phyloP scores from a whole-genome alignment of 2,888 invertebrate species.

The Podotricha telesiphe region DNA sequence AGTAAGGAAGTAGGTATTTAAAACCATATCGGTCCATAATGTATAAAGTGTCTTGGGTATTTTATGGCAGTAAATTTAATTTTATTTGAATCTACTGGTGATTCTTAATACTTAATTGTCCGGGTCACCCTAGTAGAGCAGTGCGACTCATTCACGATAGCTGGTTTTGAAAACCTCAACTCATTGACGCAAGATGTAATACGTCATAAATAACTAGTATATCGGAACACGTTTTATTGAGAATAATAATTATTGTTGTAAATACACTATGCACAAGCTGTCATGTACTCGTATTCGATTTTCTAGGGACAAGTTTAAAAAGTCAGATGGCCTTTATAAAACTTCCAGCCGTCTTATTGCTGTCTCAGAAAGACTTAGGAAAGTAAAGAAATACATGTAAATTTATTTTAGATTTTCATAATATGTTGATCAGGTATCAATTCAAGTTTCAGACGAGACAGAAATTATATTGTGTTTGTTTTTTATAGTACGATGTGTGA shows the following conservation, averaged over 20 bases:
- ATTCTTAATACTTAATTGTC: not conserved
- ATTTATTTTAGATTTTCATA: too few relatives aligned
- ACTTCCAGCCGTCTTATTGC: not conserved
- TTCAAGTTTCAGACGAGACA: too few relatives aligned
- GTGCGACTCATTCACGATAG: slow-evolving; percentile 14
- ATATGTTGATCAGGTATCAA: too few relatives aligned
- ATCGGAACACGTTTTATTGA: not conserved
- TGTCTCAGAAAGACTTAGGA: not conserved
- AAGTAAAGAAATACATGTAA: too few relatives aligned
- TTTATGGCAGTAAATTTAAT: not conserved
- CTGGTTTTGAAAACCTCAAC: slow-evolving; percentile 26
- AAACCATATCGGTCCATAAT: too few relatives aligned
- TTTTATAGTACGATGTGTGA: too few relatives aligned
- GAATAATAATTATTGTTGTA: not conserved
- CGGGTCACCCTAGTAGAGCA: slow-evolving; percentile 15
- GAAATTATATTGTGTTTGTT: too few relatives aligned
- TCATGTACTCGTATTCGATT: too few relatives aligned
- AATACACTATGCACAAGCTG: not conserved
- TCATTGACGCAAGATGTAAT: slow-evolving; percentile 25
- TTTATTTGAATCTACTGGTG: not conserved
- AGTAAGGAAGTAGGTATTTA: too few relatives aligned
- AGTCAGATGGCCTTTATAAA: not conserved
- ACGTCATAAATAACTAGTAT: slow-evolving; percentile 6
- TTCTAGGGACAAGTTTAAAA: too few relatives aligned
- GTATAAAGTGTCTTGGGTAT: not conserved